Evolutionary conservation across 1,140 invertebrate genomes (phyloP).

Genomic region (Ditylenchus dipsaci): DNA sequence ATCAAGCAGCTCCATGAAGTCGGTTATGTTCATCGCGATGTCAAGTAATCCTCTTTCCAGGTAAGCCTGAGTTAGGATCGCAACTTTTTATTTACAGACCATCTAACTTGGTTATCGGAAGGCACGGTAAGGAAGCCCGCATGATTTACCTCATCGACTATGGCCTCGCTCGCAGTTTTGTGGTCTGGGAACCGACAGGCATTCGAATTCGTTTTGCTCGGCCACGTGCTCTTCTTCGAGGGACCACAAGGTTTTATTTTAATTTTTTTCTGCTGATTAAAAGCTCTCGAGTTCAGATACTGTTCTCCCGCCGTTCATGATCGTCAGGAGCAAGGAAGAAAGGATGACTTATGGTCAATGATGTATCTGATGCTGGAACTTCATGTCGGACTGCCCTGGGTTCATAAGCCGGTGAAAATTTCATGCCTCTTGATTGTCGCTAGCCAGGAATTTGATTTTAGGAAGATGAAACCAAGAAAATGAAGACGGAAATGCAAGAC

Average conservation of each 20-base stretch:
- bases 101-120: slow-evolving; percentile 36
- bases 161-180: slow-evolving; percentile 25
- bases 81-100: neutral
- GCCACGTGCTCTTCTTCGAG: slow-evolving; percentile 40
- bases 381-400: slow-evolving; percentile 45
- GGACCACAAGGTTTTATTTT: slow-evolving; percentile 22
- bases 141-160: slow-evolving; percentile 49
- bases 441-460: neutral
- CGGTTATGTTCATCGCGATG: slow-evolving; percentile 25
- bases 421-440: neutral
- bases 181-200: neutral
- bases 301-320: slow-evolving; percentile 45
- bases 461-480: slow-evolving; percentile 5
- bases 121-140: slow-evolving; percentile 33
- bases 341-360: slow-evolving; percentile 49
- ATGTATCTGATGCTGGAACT: slow-evolving; percentile 53
- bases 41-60: slow-evolving; percentile 4
- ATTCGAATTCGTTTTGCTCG: slow-evolving; percentile 28
- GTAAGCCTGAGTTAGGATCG: neutral
- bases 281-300: slow-evolving; percentile 30
- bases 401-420: slow-evolving; percentile 1
- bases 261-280: neutral
- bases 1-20: slow-evolving; percentile 39
- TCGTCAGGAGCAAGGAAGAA: slow-evolving; percentile 46
- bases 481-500: slow-evolving; percentile 27